Conservation (phyloP, 2,797 vertebrate species). For the Eutrigla gurnardus region DNA sequence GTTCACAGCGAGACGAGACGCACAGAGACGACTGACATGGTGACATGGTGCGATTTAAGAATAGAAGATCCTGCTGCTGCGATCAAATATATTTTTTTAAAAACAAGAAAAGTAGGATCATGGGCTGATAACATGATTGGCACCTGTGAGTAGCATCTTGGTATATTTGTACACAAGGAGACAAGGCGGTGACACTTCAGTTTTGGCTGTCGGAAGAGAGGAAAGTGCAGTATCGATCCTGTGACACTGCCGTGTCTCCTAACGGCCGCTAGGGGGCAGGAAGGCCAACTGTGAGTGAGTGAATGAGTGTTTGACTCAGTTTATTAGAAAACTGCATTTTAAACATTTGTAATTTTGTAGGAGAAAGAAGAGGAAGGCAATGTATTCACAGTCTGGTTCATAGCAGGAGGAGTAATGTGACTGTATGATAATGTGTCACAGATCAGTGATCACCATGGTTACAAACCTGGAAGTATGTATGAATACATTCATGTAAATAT, state of each 20-base stretch:
- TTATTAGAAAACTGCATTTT: background rate
- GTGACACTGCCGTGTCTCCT: background rate
- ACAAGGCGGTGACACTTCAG: too few relatives aligned
- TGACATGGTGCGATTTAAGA: background rate
- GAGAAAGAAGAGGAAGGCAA: background rate
- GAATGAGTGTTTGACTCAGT: background rate
- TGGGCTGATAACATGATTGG: background rate
- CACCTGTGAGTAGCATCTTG: background rate
- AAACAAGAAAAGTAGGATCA: background rate
- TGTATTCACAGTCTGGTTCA: background rate
- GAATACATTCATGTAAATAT: background rate
- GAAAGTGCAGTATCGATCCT: background rate
- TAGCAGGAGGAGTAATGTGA: background rate
- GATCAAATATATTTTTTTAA: too few relatives aligned
- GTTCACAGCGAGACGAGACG: background rate
- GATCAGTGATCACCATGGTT: background rate
- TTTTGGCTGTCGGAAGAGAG: too few relatives aligned
- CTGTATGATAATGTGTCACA: background rate
- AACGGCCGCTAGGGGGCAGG: slow-evolving; percentile 39
- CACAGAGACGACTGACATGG: background rate
- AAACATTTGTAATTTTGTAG: background rate
- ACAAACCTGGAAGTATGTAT: background rate
- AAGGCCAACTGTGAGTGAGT: slow-evolving; percentile 7
- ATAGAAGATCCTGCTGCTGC: too few relatives aligned
- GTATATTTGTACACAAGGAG: background rate